A percentile compares a stretch with the other conserved stretches of the same genome.
phyloP scores from a whole-genome alignment of 2,888 invertebrate genomes.

The Cheilosia vernalis region DNA sequence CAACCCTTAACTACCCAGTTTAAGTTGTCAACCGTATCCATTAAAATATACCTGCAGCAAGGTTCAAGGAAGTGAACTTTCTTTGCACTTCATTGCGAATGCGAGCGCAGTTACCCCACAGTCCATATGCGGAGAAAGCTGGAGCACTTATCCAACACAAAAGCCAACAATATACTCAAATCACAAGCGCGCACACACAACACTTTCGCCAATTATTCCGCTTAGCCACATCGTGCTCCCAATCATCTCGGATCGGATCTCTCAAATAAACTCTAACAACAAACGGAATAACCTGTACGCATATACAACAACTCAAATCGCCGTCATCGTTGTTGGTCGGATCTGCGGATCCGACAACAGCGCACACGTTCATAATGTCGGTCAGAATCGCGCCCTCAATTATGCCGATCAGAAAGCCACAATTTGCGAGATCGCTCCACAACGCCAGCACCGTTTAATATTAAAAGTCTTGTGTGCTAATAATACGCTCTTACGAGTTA shows the following conservation, averaged over 20 bases:
- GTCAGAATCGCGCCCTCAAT: constrained; percentile 59
- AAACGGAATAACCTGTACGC: constrained; percentile 51
- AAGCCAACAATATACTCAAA: constrained; percentile 9
- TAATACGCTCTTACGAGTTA: constrained; percentile 67
- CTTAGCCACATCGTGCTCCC: constrained; percentile 65
- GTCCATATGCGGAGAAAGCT: constrained; percentile 32
- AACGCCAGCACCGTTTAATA: constrained; percentile 71
- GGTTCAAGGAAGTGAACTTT: neutral
- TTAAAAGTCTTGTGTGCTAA: constrained; percentile 68
- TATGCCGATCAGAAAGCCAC: constrained; percentile 50
- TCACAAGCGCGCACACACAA: constrained; percentile 46
- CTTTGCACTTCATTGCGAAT: constrained; percentile 1
- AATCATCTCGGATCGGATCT: constrained; percentile 36
- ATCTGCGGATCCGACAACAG: constrained; percentile 20
- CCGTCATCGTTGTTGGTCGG: constrained; percentile 26
- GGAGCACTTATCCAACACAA: constrained; percentile 35
- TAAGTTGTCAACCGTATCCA: too few relatives aligned
- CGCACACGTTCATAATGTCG: constrained; percentile 40
- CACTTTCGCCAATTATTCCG: constrained; percentile 76
- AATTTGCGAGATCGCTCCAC: constrained; percentile 54
- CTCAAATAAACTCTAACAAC: constrained; percentile 27
- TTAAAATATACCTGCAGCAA: too few relatives aligned
- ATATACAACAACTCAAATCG: constrained; percentile 33
- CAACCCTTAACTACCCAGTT: too few relatives aligned
- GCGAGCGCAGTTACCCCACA: neutral